These are phyloP conservation scores for Enteromius afrohamiltoni DNA, from an alignment of 2,797 vertebrate species.

Conservation along the genomic window DNA sequence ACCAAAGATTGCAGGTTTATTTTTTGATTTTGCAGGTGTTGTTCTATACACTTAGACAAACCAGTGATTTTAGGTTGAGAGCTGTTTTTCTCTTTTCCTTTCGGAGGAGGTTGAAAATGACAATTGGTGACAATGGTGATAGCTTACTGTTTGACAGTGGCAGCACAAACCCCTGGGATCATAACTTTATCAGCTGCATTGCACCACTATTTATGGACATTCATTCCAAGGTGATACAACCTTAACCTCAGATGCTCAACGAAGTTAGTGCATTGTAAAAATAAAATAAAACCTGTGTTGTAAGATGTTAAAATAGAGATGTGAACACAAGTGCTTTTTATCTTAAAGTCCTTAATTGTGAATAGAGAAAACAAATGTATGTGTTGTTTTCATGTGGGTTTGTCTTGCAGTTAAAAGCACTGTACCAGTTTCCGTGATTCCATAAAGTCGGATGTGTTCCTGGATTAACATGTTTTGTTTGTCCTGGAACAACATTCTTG, in stretches of 20 bases:
- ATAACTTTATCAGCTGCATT: constrained; percentile 33
- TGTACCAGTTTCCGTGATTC: constrained; percentile 20
- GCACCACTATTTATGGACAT: constrained; percentile 24
- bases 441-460: constrained; percentile 6
- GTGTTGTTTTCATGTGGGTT: constrained; percentile 73
- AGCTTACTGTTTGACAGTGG: not conserved
- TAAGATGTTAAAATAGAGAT: constrained; percentile 79
- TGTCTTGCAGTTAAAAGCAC: constrained; percentile 56
- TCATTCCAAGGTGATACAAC: constrained; percentile 47
- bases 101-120: constrained; percentile 15
- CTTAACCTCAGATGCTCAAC: constrained; percentile 63
- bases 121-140: constrained; percentile 18
- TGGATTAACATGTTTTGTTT: constrained; percentile 26
- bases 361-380: constrained; percentile 69
- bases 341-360: constrained; percentile 76
- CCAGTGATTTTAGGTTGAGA: constrained; percentile 9
- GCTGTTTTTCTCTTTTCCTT: constrained; percentile 3
- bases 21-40: constrained; percentile 40
- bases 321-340: constrained; percentile 83
- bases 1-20: constrained; percentile 48
- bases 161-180: constrained; percentile 11
- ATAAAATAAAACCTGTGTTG: constrained; percentile 70
- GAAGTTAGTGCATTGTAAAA: constrained; percentile 57
- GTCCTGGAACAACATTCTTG: constrained; percentile 28
- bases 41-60: constrained; percentile 17